Base-by-base conservation (phyloP, 2,113 vertebrate genomes). In the Platichthys flesus region DNA sequence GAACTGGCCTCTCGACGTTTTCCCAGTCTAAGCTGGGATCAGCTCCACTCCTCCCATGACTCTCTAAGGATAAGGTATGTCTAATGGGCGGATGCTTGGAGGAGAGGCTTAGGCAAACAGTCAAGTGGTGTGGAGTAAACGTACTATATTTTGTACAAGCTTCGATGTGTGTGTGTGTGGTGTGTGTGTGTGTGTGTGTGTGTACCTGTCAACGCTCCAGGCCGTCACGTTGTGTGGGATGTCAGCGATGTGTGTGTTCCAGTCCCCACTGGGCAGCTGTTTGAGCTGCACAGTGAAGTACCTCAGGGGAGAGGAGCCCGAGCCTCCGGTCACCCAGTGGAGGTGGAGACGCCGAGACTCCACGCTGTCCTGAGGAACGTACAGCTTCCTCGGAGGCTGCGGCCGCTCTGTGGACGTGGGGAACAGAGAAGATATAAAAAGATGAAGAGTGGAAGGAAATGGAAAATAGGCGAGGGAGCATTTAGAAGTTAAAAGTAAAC, bases 211-310 rank as follows among this genome's bases (percentile, higher is more conserved):
- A 0, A 96, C 78, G 0, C 71, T 3, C 74, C 95, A 98, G 85
- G 93, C 91, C 0, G 95, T 97, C 35, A 93, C 89, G 79, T 97
- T 96, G 0, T 99, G 95, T 56, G 93, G 95, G 90, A 99, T 66
- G 81, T 97, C 95, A 0, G 95, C 94, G 14, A 94, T 95, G 88
- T 96, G 96, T 10, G 94, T 95, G 61, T 85, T 94, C 97, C 97
- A 99, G 26, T 85, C 93, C 6, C 94, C 94, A 0, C 31, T 18
- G 0, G 97, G 97, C 78, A 97, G 94, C 85, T 97, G 95, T 40
- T 92, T 94, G n/a, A 94, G 87, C 89, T 99, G 97, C 3, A 98
- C 90, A 0, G 96, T 97, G 83, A 98, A 97, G 86, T 97, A 98
- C 0, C 98, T 95, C 67, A 99, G 93, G 0, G 97, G 98, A 0